Base-by-base conservation (phyloP, 2,888 invertebrate species). In the Stenotaenia linearis region DNA sequence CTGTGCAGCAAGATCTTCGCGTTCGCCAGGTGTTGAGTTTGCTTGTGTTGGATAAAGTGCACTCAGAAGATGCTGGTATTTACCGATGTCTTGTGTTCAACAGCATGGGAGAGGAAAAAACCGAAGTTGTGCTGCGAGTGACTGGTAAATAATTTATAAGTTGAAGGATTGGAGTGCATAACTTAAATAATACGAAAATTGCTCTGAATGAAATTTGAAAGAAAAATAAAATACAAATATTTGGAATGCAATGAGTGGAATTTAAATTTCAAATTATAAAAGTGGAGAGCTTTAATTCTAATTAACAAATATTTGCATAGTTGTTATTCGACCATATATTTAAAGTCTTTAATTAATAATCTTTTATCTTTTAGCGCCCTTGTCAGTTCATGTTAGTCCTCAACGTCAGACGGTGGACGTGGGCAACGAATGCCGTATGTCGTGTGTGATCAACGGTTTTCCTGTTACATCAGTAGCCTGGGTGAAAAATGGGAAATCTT, bases 81-180 rank as follows among this genome's bases (percentile, higher is more conserved):
- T 98, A 97, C 86, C 88, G 95, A 81, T 97, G 97, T 86, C 94
- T 96, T 82, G 97, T 96, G 0, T 95, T 95, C 85, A 98, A 98
- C 86, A 94, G 94, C 0, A 95, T 97, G 75, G 97, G 97, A 37
- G 85, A 94, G 25, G 96, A 96, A 86, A 95, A 94, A 84, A 95
- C 96, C 0, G 95, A 95, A 86, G 96, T 96, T 1, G 94, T 95
- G 3, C 88, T 97, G 18, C 95, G 95, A n/a, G 96, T 97, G 0
- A 96, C 95, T 10, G 89, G 89, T 89, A 84, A 84, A 84, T 78
- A 45, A 45, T 56, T 56, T 56, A 18, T n/a, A n/a, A n/a, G n/a
- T n/a, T n/a, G n/a, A n/a, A n/a, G n/a, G n/a, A n/a, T n/a, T n/a
- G n/a, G n/a, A n/a, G n/a, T n/a, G n/a, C n/a, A n/a, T n/a, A n/a